A percentile compares a stretch with the other conserved stretches of the same genome.
phyloP scores from a whole-genome alignment of 2,888 invertebrate species.

The Polydrusus cervinus region DNA sequence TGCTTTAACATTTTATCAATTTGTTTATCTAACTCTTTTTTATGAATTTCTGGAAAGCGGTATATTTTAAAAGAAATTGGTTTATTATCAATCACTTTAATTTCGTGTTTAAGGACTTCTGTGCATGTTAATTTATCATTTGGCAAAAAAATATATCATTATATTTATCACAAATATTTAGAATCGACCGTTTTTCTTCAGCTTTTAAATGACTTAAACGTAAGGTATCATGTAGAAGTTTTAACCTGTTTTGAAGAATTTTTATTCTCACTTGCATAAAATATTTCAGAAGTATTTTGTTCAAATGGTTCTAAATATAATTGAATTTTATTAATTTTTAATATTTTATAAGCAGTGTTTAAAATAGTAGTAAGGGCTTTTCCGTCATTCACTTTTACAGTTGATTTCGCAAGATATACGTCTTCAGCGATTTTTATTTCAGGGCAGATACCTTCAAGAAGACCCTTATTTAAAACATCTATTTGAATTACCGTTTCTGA shows the following conservation, averaged over 20 bases:
- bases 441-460: slow-evolving; percentile 52
- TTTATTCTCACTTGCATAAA: slow-evolving; percentile 12
- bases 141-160: slow-evolving; percentile 59
- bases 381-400: slow-evolving; percentile 48
- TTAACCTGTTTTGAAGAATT: background rate
- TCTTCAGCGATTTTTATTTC: slow-evolving; percentile 47
- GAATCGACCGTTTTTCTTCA: slow-evolving; percentile 55
- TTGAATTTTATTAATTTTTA: slow-evolving; percentile 21
- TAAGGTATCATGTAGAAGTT: background rate
- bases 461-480: slow-evolving; percentile 50
- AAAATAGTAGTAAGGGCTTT: slow-evolving; percentile 53
- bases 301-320: slow-evolving; percentile 21
- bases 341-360: slow-evolving; percentile 35
- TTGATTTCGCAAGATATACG: slow-evolving; percentile 52
- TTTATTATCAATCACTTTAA: slow-evolving; percentile 58
- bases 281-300: slow-evolving; percentile 13
- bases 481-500: slow-evolving; percentile 53
- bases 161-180: slow-evolving; percentile 40
- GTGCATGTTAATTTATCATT: slow-evolving; percentile 57
- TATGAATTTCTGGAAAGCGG: slow-evolving; percentile 60
- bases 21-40: slow-evolving; percentile 60
- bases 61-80: slow-evolving; percentile 64
- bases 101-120: slow-evolving; percentile 57
- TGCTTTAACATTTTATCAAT: background rate
- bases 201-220: too few relatives aligned